phyloP scores from a whole-genome alignment of 2,113 vertebrate species.

The Varanus salvator region DNA sequence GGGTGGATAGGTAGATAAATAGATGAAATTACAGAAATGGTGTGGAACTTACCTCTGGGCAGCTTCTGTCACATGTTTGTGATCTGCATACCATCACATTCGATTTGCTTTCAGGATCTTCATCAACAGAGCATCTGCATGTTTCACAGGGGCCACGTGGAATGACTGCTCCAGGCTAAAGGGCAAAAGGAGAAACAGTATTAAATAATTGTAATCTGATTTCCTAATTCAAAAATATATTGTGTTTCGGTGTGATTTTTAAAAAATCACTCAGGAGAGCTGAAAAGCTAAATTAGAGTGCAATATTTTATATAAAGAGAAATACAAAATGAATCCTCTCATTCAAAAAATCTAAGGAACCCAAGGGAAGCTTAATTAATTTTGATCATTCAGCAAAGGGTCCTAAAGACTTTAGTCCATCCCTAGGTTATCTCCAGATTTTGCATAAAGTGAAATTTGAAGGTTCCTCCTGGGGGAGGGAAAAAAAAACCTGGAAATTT shows the following conservation, averaged over 20 bases:
- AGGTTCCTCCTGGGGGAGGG: too few species aligned
- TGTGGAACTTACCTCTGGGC: constrained; percentile 69
- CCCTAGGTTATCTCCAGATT: background rate
- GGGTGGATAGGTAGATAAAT: background rate
- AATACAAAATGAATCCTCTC: background rate
- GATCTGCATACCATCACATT: constrained; percentile 56
- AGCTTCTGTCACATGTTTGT: constrained; percentile 64
- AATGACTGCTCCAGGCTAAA: constrained; percentile 72
- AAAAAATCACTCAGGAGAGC: background rate
- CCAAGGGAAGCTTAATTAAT: background rate
- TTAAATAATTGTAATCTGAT: background rate
- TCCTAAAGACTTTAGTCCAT: background rate
- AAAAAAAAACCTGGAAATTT: too few species aligned
- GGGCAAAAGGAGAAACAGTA: background rate
- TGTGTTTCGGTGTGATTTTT: background rate
- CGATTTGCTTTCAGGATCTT: fast-evolving
- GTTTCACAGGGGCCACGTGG: constrained; percentile 70
- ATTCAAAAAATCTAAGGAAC: background rate
- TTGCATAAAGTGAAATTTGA: background rate
- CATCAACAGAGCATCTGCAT: constrained; percentile 66
- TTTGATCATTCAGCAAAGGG: background rate
- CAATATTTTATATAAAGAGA: background rate
- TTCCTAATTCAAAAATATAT: background rate
- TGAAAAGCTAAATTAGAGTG: background rate
- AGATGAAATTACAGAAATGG: background rate